Evolutionary conservation across 2,888 invertebrate species (phyloP), one percentile per base, ranked within the genome.

Genomic region (Zootermopsis nevadensis): DNA sequence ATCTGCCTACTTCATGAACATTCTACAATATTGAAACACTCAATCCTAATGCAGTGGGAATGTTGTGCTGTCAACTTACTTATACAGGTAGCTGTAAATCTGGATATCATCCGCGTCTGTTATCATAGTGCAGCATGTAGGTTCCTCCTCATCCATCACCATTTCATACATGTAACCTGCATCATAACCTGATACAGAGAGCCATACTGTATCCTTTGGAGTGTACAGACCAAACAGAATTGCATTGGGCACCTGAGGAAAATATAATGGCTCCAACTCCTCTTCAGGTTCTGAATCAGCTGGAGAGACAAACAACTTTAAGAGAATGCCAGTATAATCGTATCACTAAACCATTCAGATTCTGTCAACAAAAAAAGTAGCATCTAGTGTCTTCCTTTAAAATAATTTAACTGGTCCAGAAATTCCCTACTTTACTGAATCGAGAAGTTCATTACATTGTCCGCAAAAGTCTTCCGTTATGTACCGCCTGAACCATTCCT

Each of bases 81-180:
- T 90, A 84, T 91, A 91, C 38, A 91, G 86, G 84, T 89, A 92
- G 33, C 90, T 91, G 85, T 90, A 89, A 77, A 94, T 92, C 89
- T 93, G 93, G 27, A 90, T 90, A 86, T 93, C 92, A 84, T 92
- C 91, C 0, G 90, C 92, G 84, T 92, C 91, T 10, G 88, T 87
- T 22, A 94, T 89, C 53, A 91, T 86, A 4, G 90, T 91, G 85
- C 90, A 91, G 67, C 87, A 88, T 2, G 89, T 84, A 0, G 92
- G 92, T 38, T 90, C 89, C 0, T 89, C 88, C 76, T 89, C 88
- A 31, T 90, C 89, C 55, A 91, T 90, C 35, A 87, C 87, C 86
- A 91, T 92, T 88, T 94, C 93, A 86, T 94, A 94, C 85, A 94
- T 90, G 86, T 93, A 94, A 35, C 94, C 94, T 4, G 93, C 92